Base-by-base conservation (phyloP, 2,797 vertebrate species). In the Cetoscarus ocellatus region DNA sequence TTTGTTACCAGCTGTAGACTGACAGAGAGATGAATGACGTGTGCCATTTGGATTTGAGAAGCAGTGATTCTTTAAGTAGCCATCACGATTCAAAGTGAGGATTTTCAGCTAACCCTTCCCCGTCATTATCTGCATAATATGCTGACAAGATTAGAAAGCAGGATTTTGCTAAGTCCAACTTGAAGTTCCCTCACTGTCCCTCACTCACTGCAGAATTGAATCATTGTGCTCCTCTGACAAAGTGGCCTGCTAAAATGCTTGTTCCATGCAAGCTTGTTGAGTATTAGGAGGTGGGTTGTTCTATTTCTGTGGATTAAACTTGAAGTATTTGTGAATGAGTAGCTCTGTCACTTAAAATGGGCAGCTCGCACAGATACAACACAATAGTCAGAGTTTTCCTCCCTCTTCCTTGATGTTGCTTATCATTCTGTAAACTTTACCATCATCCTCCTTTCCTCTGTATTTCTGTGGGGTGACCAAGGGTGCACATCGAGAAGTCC, bases 151-250 rank as follows among this genome's bases (percentile, higher is more conserved):
- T 64, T 73, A 59, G 40, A 75, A 60, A 62, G 62, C 14, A 1
- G n/a, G 38, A 63, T 83, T 65, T 77, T 12, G n/a, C 45, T 72
- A 61, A 78, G 70, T 80, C 69, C 70, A 61, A 34, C 15, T 57
- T 65, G 54, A 45, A 71, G 47, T 56, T 45, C 18, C 47, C 42
- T 27, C 49, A 34, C 35, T 44, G 54, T 75, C 70, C 49, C 39
- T 70, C 56, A 72, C 61, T 82, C 54, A 48, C 47, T 54, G 44
- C 35, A 63, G 15, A 61, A 70, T 74, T 50, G 44, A 85, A 67
- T 74, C 15, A 57, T 13, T n/a, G 8, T 27, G 36, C 47, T 70
- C 10, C 34, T 54, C 53, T 55, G 47, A 59, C 54, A 74, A 75
- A 70, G 50, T 58, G 17, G 14, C 18, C 39, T 13, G 8, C 63